phyloP scores from a whole-genome alignment of 2,888 invertebrate species.

The Meghimatium bilineatum region DNA sequence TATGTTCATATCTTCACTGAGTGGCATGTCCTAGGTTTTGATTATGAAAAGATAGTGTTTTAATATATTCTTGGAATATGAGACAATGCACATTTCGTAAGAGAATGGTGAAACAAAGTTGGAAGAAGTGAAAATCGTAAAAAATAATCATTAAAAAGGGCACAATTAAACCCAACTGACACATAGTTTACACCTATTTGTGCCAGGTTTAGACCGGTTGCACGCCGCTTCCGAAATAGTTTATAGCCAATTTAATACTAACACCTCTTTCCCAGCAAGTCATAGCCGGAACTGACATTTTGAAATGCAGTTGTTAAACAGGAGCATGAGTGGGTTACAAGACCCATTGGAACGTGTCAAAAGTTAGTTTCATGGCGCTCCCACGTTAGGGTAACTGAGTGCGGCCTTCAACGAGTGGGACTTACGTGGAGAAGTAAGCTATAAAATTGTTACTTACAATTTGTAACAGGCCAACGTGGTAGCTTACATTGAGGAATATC shows the following conservation, averaged over 20 bases:
- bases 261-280: not conserved
- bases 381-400: not conserved
- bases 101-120: not conserved
- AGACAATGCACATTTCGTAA: no score
- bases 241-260: slow-evolving; percentile 2
- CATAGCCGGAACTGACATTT: not conserved
- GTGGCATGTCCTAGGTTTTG: no score
- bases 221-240: not conserved
- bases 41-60: no score
- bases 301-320: slow-evolving; percentile 6
- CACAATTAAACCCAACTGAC: not conserved
- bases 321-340: not conserved
- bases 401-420: not conserved
- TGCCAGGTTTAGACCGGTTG: not conserved
- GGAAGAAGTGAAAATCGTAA: not conserved
- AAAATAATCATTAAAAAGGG: not conserved
- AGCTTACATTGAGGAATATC: no score
- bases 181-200: slow-evolving; percentile 20
- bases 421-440: not conserved
- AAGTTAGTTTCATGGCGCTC: slow-evolving; percentile 14
- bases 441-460: no score
- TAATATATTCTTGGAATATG: no score
- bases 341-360: slow-evolving; percentile 24
- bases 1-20: no score
- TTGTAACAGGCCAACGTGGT: no score